Evolutionary conservation across 2,888 invertebrate genomes (phyloP), one percentile per base, ranked within the genome.

Genomic region (Zonitis immaculata): DNA sequence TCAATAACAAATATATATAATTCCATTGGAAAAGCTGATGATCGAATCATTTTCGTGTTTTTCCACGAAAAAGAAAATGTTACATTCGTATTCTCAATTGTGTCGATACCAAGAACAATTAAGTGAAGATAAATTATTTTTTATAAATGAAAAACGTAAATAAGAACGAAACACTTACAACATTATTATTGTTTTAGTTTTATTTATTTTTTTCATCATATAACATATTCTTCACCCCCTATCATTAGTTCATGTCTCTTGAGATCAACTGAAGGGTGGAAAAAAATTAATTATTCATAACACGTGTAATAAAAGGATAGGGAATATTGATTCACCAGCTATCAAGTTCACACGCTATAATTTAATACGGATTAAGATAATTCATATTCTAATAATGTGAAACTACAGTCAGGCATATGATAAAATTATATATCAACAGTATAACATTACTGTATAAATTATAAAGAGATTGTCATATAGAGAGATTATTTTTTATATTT

Each of bases 241-340:
- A 18, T 35, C 16, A 35, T 6, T 35, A 18, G 9, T 18, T 18
- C 35, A 35, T 18, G 35, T 35, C 35, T 35, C 35, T 35, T 35
- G 35, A 35, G 35, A 35, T 35, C 18, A 18, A 35, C 14, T 16
- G n/a, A 35, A 18, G 9, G 16, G 8, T 5, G 8, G 18, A 14
- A 18, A 35, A 35, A 35, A 18, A 16, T 35, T 18, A 35, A 35
- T 35, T 35, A 35, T 35, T 35, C 35, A 35, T 35, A 18, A 35
- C 35, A 35, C 35, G 35, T 35, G 35, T 35, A 35, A 35, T 35
- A 35, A 35, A 35, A 35, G 35, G 35, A 35, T 35, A 35, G 35
- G 8, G 35, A 35, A 35, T 35, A 35, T 35, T 35, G 35, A 35
- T 35, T 35, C 35, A 35, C 35, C 18, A 35, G 18, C 16, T 35